Evolutionary conservation across 2,113 vertebrate genomes (phyloP), one percentile per base, ranked within the genome.

Genomic region (Gobio gobio): DNA sequence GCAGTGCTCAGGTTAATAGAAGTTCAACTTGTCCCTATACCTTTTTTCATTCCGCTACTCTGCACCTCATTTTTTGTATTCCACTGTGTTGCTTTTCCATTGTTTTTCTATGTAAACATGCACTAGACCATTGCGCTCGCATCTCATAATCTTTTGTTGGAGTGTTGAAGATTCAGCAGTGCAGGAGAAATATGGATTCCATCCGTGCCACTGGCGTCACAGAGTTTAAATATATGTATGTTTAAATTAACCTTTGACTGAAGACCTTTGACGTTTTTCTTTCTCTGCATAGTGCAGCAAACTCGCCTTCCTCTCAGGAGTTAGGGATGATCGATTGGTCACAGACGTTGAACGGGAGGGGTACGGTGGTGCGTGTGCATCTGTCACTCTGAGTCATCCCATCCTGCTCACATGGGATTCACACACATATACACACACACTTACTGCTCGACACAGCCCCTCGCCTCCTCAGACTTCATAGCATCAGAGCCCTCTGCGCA

Each of bases 301-400:
- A 61, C 63, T 82, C 51, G 6, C 43, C 63, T 86, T 83, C 78
- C 77, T 78, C 76, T 70, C 18, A 75, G 81, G 84, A 88, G 49
- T 56, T 20, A 24, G 16, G 36, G 56, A 81, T 87, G 86, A 87
- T 89, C 81, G 70, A 89, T 83, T 70, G 80, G 74, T 80, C 77
- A 56, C 33, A 88, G 84, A 75, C 73, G 64, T 79, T 70, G 43
- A 54, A 61, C 20, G 47, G 63, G 68, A 59, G 72, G 82, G 78
- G 40, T 64, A 81, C 26, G 18, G 79, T 66, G n/a, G 64, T 61
- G 78, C 78, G 5, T 85, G 86, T 84, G 84, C 84, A 86, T 82
- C 83, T 76, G 78, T 88, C 82, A 82, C 70, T 84, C 87, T 88
- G 87, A 88, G 87, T 88, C 85, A 88, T 88, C 56, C 54, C 82